A percentile compares a stretch with the other conserved stretches of the same genome.
Evolutionary conservation across 2,888 invertebrate species (phyloP).

Genomic region (Synanthedon formicaeformis): DNA sequence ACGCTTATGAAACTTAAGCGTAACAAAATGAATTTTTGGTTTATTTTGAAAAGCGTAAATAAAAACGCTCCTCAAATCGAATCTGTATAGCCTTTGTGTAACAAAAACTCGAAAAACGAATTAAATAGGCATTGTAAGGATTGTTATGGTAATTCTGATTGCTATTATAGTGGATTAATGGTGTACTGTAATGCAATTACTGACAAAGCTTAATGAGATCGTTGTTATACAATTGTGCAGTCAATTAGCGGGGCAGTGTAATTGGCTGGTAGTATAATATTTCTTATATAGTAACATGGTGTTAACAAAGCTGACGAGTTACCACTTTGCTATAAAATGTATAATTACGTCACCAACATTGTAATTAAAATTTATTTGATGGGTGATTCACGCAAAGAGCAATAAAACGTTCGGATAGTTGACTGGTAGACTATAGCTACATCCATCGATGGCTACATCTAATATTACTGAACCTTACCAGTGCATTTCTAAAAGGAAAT

Average conservation of each 20-base stretch:
- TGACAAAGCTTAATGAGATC: conserved; percentile 6
- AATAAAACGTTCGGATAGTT: neutral
- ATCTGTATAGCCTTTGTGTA: neutral
- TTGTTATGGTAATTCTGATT: neutral
- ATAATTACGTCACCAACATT: conserved; percentile 2
- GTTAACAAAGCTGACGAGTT: conserved; percentile 1
- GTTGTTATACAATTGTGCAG: conserved; percentile 4
- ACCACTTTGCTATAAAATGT: conserved; percentile 3
- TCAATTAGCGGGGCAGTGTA: neutral
- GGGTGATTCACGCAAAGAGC: neutral
- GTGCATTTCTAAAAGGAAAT: too few relatives aligned
- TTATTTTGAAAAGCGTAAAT: too few relatives aligned
- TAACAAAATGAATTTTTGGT: too few relatives aligned
- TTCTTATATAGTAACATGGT: neutral
- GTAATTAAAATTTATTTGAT: conserved; percentile 1
- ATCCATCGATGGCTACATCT: too few relatives aligned
- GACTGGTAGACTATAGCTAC: too few relatives aligned
- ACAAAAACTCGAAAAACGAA: neutral
- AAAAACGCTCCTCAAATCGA: too few relatives aligned
- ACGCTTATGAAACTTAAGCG: too few relatives aligned
- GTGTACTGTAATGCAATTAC: conserved; percentile 1
- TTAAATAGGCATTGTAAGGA: neutral
- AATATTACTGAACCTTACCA: too few relatives aligned
- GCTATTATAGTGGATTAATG: neutral
- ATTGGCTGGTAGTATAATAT: neutral